Conservation (phyloP, 1,140 invertebrate species). For the Procambarus clarkii region DNA sequence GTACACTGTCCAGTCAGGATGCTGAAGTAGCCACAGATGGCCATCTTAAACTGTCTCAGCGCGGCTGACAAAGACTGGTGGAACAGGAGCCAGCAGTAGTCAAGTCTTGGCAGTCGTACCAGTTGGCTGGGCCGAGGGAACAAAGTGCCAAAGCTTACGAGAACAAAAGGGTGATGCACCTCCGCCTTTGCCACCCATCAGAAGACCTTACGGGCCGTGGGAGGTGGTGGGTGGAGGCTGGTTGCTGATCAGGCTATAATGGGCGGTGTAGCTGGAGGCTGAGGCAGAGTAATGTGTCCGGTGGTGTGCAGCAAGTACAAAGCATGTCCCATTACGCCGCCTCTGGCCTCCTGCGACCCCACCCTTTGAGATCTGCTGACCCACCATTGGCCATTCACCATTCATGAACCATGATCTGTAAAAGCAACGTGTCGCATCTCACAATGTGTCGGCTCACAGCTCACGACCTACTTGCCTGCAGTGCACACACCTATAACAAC, state of each 20-base stretch:
- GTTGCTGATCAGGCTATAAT: slow-evolving; percentile 24
- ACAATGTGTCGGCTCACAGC: neutral
- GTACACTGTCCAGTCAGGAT: too few species aligned
- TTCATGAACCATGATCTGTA: neutral
- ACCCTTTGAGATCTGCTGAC: too few species aligned
- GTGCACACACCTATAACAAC: too few species aligned
- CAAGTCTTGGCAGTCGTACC: neutral
- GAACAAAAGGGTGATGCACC: neutral
- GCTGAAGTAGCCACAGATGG: too few species aligned
- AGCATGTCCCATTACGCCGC: slow-evolving; percentile 22
- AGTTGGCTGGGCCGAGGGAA: neutral
- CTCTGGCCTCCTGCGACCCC: neutral
- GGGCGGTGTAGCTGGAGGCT: neutral
- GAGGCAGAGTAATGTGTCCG: slow-evolving; percentile 19
- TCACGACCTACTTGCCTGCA: neutral
- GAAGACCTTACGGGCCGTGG: neutral
- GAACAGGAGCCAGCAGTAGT: neutral
- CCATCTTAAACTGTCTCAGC: neutral
- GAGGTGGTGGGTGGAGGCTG: neutral
- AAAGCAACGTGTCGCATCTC: neutral
- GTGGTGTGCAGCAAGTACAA: slow-evolving; percentile 22
- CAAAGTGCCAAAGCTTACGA: neutral
- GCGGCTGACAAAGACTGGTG: neutral
- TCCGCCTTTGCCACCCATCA: neutral
- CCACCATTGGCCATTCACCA: neutral